Conservation (phyloP, 2,888 invertebrate species). For the Beris morrisii region DNA sequence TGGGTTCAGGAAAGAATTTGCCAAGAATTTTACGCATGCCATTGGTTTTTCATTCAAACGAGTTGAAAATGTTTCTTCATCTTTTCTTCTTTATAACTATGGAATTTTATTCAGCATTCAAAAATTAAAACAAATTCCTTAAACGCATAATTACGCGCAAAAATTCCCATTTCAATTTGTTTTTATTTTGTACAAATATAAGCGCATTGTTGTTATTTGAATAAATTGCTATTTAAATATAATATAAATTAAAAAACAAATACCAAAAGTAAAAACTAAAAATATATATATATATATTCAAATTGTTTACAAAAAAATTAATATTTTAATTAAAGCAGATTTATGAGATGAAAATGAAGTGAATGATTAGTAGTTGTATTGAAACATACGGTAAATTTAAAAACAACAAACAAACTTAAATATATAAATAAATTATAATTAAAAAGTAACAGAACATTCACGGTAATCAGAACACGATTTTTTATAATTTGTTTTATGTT, state of each 20-base stretch:
- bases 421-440: constrained; percentile 1
- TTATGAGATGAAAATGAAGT: constrained; percentile 18
- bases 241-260: constrained; percentile 32
- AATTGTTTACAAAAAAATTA: constrained; percentile 34
- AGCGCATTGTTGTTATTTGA: constrained; percentile 36
- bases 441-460: constrained; percentile 1
- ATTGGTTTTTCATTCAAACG: too few relatives aligned
- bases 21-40: too few relatives aligned
- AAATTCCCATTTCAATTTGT: too few relatives aligned
- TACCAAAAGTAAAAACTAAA: constrained; percentile 33
- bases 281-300: constrained; percentile 35
- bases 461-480: too few relatives aligned
- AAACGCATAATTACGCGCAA: too few relatives aligned
- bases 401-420: constrained; percentile 24
- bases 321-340: constrained; percentile 28
- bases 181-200: constrained; percentile 32
- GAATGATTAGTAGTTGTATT: constrained; percentile 16
- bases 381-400: constrained; percentile 31
- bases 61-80: too few relatives aligned
- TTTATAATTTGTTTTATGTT: not conserved
- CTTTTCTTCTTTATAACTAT: too few relatives aligned
- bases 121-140: not conserved
- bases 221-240: constrained; percentile 33
- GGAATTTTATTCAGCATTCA: constrained; percentile 5
- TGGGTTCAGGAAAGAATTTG: too few relatives aligned